phyloP scores from a whole-genome alignment of 2,888 invertebrate genomes.

The Esperia sulphurella region DNA sequence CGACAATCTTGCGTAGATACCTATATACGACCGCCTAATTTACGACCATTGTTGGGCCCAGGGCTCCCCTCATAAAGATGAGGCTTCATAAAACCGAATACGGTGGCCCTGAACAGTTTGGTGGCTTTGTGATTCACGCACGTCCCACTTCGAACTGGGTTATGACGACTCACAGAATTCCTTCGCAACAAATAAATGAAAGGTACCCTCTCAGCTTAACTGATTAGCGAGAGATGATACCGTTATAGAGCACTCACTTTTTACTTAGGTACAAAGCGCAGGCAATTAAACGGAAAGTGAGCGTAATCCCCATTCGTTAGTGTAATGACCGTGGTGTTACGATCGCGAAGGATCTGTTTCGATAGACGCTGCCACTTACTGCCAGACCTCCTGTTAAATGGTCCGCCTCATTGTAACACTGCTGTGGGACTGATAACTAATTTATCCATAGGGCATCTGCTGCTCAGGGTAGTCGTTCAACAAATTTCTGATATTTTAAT shows the following conservation, averaged over 20 bases:
- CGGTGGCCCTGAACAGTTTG: no score
- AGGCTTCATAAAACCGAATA: no score
- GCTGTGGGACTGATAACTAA: conserved; percentile 40
- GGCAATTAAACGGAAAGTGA: conserved; percentile 27
- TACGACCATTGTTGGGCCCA: no score
- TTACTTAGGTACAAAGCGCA: conserved; percentile 16
- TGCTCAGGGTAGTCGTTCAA: conserved; percentile 19
- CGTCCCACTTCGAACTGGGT: no score
- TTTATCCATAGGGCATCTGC: conserved; percentile 44
- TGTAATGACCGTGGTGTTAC: conserved; percentile 48
- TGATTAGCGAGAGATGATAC: conserved; percentile 10
- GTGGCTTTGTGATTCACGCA: no score
- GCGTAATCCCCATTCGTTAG: conserved; percentile 50
- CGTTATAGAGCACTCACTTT: conserved; percentile 18
- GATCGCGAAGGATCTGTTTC: conserved; percentile 42
- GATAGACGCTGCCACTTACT: conserved; percentile 50
- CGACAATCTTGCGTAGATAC: no score
- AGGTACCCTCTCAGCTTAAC: no score
- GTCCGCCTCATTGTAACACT: conserved; percentile 44
- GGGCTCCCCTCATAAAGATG: neutral
- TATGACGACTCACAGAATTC: neutral
- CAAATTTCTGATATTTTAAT: neutral
- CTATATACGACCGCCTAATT: no score
- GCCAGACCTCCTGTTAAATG: conserved; percentile 59
- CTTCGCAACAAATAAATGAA: neutral